Base-by-base conservation (phyloP, 2,888 invertebrate species). In the Drosophila aldrichi region DNA sequence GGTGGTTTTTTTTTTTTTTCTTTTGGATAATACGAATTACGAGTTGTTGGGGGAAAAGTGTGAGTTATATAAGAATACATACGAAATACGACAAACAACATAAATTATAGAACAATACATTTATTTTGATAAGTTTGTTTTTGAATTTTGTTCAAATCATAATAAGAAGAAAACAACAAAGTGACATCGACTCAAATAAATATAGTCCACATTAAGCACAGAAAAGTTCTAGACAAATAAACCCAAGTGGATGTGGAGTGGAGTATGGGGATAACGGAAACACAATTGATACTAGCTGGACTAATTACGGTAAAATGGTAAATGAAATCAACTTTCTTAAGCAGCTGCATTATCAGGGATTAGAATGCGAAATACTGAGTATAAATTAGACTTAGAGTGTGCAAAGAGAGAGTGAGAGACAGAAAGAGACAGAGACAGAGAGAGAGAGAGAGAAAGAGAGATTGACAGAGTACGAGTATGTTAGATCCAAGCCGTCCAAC, bases 31-130 rank as follows among this genome's bases (percentile, higher is more conserved):
- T 62, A 59, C 38, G 52, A 54, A 10, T 49, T 71, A 74, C 64
- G 71, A 60, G 61, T 59, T 60, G 44, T 40, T 3, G 22, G 44
- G 48, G 67, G 58, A 38, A 55, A 55, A 22, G 25, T 55, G 77
- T 76, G 77, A 79, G 70, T 54, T 60, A 29, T 48, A 59, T 56
- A 60, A 64, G 57, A 71, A 58, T 63, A 70, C 71, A 51, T 72
- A 66, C 46, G 61, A 71, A 71, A 68, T 80, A 77, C 80, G 77
- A 77, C 80, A 67, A 63, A 79, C 80, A 64, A 76, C 60, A 51
- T 54, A 67, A 70, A 34, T 25, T 40, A 56, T 56, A 63, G 40
- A 67, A 73, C 67, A 75, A 52, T 77, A 78, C 74, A 74, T 51
- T 46, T 70, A 70, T 70, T 61, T 70, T 60, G 32, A 58, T 61